Evolutionary conservation across 2,888 invertebrate genomes (phyloP).

Genomic region (Pherbina coryleti): DNA sequence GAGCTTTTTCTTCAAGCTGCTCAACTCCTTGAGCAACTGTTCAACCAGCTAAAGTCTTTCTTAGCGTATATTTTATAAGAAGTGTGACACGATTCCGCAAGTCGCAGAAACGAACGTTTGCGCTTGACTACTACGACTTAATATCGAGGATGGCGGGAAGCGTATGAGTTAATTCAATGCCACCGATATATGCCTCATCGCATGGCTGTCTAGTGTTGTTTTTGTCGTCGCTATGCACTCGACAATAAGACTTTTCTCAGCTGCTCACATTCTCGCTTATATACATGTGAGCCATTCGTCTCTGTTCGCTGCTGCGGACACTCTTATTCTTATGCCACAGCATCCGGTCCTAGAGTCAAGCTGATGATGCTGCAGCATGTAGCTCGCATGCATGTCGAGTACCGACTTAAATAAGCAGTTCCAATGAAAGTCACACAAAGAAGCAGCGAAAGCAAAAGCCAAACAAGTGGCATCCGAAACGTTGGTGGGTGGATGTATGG

Average conservation of each 20-base stretch:
- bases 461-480: background rate
- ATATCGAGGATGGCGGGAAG: background rate
- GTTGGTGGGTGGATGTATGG: background rate
- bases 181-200: background rate
- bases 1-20: constrained; percentile 5
- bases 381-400: too few species aligned
- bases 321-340: background rate
- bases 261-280: background rate
- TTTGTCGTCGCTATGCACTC: constrained; percentile 1
- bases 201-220: background rate
- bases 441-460: too few species aligned
- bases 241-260: background rate
- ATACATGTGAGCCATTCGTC: background rate
- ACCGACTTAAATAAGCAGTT: too few species aligned
- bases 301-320: background rate
- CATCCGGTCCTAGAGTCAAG: too few species aligned
- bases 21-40: constrained; percentile 9
- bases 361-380: too few species aligned
- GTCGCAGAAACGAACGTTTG: background rate
- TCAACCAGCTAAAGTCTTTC: constrained; percentile 22
- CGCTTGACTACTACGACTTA: too few species aligned
- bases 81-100: constrained; percentile 29
- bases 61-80: constrained; percentile 28
- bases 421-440: too few species aligned
- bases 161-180: background rate